A percentile compares a stretch with the other conserved stretches of the same genome.
These are phyloP conservation scores for Alexandromys fortis DNA, from an alignment of 2,113 vertebrate species.

Conservation along the genomic window DNA sequence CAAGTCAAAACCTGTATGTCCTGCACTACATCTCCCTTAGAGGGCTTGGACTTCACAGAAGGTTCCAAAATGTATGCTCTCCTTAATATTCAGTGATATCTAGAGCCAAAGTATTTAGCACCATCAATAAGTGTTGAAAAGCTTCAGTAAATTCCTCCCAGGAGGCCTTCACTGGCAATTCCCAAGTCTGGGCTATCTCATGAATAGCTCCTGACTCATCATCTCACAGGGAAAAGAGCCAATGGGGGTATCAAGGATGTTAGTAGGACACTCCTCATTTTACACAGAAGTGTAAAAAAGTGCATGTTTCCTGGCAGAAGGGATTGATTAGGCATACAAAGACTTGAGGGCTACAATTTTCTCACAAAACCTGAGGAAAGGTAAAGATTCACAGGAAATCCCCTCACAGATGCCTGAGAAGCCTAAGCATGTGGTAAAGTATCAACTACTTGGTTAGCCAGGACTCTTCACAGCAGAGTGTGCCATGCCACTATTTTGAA, in stretches of 20 bases:
- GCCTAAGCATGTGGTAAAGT: background rate
- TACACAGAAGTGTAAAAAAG: constrained; percentile 68
- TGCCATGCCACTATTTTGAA: constrained; percentile 41
- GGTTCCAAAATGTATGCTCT: background rate
- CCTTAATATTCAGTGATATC: constrained; percentile 19
- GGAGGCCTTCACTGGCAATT: constrained; percentile 50
- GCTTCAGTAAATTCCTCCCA: constrained; percentile 24
- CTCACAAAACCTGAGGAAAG: constrained; percentile 31
- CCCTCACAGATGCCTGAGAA: constrained; percentile 1
- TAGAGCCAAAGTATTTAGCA: background rate
- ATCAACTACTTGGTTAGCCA: constrained; percentile 58
- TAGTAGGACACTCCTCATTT: constrained; percentile 57
- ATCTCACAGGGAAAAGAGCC: constrained; percentile 45
- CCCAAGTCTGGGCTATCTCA: constrained; percentile 65
- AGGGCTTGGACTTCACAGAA: background rate
- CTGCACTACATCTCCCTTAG: background rate
- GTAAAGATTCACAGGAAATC: constrained; percentile 23
- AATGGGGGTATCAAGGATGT: background rate
- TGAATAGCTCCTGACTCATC: constrained; percentile 57
- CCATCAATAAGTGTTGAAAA: background rate
- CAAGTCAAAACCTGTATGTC: background rate
- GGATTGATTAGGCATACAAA: constrained; percentile 52
- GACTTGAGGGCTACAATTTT: constrained; percentile 49
- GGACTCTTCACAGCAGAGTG: constrained; percentile 48
- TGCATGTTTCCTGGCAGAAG: constrained; percentile 57